phyloP scores from a whole-genome alignment of 2,113 vertebrate species.

The Puma concolor region DNA sequence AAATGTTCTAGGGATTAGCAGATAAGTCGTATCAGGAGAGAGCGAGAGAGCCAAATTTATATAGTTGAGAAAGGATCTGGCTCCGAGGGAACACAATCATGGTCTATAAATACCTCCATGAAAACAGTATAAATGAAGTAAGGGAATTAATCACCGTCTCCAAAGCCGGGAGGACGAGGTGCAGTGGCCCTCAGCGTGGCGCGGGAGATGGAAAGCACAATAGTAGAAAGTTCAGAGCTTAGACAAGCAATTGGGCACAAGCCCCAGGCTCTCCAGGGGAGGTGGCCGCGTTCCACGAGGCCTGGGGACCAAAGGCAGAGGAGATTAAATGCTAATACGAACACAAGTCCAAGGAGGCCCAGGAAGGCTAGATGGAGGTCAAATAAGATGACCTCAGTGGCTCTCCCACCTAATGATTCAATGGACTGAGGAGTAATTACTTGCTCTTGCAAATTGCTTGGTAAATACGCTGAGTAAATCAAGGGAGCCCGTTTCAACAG shows the following conservation, averaged over 20 bases:
- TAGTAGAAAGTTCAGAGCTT: neutral
- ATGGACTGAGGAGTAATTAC: conserved; percentile 63
- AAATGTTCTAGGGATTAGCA: conserved; percentile 62
- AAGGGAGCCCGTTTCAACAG: neutral
- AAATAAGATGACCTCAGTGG: conserved; percentile 11
- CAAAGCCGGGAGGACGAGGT: neutral
- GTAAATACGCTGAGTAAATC: conserved; percentile 75
- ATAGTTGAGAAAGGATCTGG: conserved; percentile 37
- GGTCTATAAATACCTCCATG: conserved; percentile 34
- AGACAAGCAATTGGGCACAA: neutral
- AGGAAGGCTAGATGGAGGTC: conserved; percentile 20
- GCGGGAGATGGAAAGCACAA: neutral
- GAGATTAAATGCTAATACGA: conserved; percentile 19
- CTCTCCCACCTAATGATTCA: conserved; percentile 56
- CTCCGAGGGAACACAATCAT: neutral
- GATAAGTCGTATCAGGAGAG: conserved; percentile 53
- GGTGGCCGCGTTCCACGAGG: rapidly evolving
- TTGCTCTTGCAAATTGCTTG: conserved; percentile 64
- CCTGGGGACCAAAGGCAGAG: neutral
- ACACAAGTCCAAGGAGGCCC: neutral
- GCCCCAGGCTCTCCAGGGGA: neutral
- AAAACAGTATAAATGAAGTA: conserved; percentile 8
- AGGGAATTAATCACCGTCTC: conserved; percentile 41
- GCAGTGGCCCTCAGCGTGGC: neutral
- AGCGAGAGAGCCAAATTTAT: conserved; percentile 7